Evolutionary conservation across 2,888 invertebrate genomes (phyloP).

Genomic region (Perdita meconis): DNA sequence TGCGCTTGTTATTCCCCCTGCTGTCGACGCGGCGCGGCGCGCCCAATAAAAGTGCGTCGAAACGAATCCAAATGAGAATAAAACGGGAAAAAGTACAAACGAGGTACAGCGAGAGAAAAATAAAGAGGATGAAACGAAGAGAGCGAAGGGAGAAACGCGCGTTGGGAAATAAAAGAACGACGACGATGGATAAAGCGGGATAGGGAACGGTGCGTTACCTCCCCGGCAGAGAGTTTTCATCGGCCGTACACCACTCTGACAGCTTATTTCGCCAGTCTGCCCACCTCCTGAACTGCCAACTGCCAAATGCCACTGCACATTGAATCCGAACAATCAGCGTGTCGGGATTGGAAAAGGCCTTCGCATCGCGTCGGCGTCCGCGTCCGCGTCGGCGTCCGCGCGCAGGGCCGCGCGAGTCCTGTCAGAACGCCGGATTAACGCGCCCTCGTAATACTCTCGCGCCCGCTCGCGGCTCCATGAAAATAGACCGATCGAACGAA

Average conservation of each 20-base stretch:
- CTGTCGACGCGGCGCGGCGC: constrained; percentile 45
- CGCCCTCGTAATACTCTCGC: constrained; percentile 70
- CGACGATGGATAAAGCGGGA: constrained; percentile 13
- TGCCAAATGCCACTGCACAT: constrained; percentile 78
- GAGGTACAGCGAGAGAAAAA: neutral
- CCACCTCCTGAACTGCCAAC: constrained; percentile 71
- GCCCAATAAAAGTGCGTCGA: constrained; percentile 56
- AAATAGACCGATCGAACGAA: constrained; percentile 69
- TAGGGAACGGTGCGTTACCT: constrained; percentile 62
- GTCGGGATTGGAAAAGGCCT: constrained; percentile 71
- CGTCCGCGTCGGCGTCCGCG: too few species aligned
- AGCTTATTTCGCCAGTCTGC: constrained; percentile 77
- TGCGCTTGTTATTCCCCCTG: constrained; percentile 58
- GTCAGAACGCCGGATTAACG: constrained; percentile 75
- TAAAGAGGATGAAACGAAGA: neutral
- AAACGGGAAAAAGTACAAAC: constrained; percentile 25
- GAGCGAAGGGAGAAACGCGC: constrained; percentile 1
- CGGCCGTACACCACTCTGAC: constrained; percentile 75
- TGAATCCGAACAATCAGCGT: constrained; percentile 79
- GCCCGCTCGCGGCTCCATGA: constrained; percentile 50
- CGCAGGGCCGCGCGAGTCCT: constrained; percentile 60
- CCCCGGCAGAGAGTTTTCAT: constrained; percentile 73
- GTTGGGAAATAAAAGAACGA: constrained; percentile 1
- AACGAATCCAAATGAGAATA: constrained; percentile 54
- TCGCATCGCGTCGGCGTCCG: too few species aligned